Evolutionary conservation across 2,797 vertebrate species (phyloP).

Genomic region (Labeo calbasu): DNA sequence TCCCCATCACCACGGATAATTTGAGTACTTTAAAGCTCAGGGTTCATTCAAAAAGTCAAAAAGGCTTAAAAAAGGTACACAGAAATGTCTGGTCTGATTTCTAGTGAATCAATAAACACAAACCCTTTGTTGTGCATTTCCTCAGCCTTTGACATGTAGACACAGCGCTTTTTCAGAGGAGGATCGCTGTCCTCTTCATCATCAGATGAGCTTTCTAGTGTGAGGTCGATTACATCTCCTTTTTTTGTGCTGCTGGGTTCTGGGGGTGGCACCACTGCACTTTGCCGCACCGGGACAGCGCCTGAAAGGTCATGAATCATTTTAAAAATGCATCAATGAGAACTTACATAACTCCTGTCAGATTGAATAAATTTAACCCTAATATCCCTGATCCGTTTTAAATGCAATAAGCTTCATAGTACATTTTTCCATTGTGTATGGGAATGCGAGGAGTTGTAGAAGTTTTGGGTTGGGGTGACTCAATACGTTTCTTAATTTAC

Average conservation of each 20-base stretch:
- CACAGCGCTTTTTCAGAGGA: slow-evolving; percentile 87
- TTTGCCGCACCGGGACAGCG: slow-evolving; percentile 80
- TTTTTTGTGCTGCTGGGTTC: slow-evolving; percentile 85
- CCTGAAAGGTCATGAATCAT: slow-evolving; percentile 63
- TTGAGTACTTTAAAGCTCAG: not conserved
- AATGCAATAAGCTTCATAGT: not conserved
- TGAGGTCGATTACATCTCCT: slow-evolving; percentile 92
- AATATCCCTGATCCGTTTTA: not conserved
- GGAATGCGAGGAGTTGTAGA: not conserved
- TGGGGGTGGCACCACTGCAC: slow-evolving; percentile 73
- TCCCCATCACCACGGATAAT: not conserved
- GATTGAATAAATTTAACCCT: not conserved
- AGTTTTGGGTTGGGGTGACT: not conserved
- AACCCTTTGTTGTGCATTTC: slow-evolving; percentile 90
- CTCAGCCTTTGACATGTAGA: slow-evolving; percentile 87
- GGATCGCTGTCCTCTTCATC: slow-evolving; percentile 85
- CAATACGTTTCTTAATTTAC: not conserved
- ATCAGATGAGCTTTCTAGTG: slow-evolving; percentile 90
- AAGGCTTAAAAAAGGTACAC: not conserved
- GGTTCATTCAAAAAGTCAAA: not conserved
- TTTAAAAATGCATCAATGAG: slow-evolving; percentile 10
- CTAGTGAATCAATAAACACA: slow-evolving; percentile 58
- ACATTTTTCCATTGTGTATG: not conserved
- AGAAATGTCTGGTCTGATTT: not conserved
- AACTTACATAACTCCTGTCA: not conserved